A percentile compares a stretch with the other conserved stretches of the same genome.
These are phyloP conservation scores for Phrynosoma blainvillii DNA, from an alignment of 2,113 vertebrate species.

Conservation along the genomic window DNA sequence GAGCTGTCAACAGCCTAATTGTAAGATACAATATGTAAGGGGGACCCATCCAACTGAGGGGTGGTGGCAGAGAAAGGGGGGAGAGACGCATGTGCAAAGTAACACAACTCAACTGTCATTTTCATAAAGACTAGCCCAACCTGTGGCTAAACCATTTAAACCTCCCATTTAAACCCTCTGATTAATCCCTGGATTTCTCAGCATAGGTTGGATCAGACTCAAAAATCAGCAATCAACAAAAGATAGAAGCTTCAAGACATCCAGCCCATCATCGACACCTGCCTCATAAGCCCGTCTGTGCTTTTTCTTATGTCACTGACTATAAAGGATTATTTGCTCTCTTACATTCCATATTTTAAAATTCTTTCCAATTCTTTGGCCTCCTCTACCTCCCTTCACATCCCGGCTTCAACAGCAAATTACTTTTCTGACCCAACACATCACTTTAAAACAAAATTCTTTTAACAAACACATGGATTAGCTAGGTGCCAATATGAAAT, in stretches of 20 bases:
- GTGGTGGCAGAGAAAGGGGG: conserved; percentile 1
- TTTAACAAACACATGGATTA: not conserved
- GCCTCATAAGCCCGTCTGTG: conserved; percentile 55
- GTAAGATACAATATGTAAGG: conserved; percentile 58
- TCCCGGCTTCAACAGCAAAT: not conserved
- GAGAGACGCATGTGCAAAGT: conserved; percentile 57
- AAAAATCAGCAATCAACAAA: conserved; percentile 65
- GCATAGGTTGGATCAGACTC: conserved; percentile 63
- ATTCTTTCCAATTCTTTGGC: conserved; percentile 3
- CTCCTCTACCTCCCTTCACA: not conserved
- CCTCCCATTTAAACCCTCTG: conserved; percentile 62
- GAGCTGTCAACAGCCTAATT: conserved; percentile 75
- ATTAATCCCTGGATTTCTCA: conserved; percentile 66
- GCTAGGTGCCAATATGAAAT: not conserved
- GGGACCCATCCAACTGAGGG: conserved; percentile 51
- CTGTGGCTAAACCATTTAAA: conserved; percentile 68
- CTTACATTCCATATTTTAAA: conserved; percentile 38
- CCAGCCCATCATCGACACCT: conserved; percentile 52
- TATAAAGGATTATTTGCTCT: conserved; percentile 1
- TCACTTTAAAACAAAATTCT: not conserved
- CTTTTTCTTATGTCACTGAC: conserved; percentile 25
- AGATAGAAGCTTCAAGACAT: conserved; percentile 54
- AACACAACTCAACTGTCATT: conserved; percentile 58
- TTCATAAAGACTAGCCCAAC: conserved; percentile 61
- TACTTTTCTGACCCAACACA: not conserved